Evolutionary conservation across 1,140 invertebrate genomes (phyloP).

Genomic region (Drosophila obscura): DNA sequence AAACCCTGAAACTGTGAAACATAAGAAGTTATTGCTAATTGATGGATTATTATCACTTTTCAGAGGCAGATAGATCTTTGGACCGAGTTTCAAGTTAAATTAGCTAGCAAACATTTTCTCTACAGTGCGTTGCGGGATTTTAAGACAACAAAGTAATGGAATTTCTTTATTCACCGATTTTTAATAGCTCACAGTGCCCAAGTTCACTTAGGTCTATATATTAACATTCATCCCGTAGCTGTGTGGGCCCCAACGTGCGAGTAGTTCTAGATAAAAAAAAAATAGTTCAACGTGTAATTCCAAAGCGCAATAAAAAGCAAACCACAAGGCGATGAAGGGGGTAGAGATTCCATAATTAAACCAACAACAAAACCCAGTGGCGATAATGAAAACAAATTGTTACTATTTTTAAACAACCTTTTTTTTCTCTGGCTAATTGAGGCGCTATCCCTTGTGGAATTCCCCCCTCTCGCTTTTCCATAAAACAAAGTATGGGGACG

Average conservation of each 20-base stretch:
- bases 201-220: background rate
- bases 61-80: background rate
- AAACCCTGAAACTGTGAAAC: constrained; percentile 6
- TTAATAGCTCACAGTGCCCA: background rate
- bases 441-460: constrained; percentile 27
- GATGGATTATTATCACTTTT: constrained; percentile 17
- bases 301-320: constrained; percentile 59
- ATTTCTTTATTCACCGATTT: constrained; percentile 6
- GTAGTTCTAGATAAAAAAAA: constrained; percentile 37
- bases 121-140: background rate
- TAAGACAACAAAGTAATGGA: background rate
- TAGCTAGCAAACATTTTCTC: constrained; percentile 17
- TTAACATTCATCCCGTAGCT: constrained; percentile 1
- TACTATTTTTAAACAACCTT: constrained; percentile 63
- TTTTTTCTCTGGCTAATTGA: constrained; percentile 41
- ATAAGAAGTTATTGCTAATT: constrained; percentile 30
- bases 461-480: background rate
- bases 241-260: constrained; percentile 6
- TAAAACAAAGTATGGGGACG: constrained; percentile 20
- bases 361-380: background rate
- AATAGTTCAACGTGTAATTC: constrained; percentile 50
- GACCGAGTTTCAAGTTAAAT: constrained; percentile 30
- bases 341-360: constrained; percentile 53
- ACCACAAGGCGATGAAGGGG: constrained; percentile 22
- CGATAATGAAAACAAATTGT: constrained; percentile 74